Evolutionary conservation across 2,888 invertebrate genomes (phyloP).

Genomic region (Cryptus viduatorius): DNA sequence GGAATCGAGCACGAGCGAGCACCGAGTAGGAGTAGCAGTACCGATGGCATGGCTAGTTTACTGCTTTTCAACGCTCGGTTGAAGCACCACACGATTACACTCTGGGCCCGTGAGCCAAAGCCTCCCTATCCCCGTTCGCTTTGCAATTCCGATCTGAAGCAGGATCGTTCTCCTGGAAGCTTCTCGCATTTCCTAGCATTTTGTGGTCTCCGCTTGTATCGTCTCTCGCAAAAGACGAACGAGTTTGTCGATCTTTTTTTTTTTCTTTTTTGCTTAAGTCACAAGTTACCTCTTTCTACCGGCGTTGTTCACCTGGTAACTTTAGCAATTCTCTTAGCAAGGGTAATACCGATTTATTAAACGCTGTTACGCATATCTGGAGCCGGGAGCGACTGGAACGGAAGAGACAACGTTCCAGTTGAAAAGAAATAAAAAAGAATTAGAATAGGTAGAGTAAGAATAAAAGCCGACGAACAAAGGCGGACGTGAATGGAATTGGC

Average conservation of each 20-base stretch:
- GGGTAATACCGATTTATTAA: neutral
- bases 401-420: constrained; percentile 2
- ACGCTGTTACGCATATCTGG: neutral
- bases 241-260: neutral
- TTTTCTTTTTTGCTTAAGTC: constrained; percentile 3
- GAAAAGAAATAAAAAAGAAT: neutral
- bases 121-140: constrained; percentile 14
- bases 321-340: neutral
- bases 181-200: constrained; percentile 7
- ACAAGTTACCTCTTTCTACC: neutral
- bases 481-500: constrained; percentile 25
- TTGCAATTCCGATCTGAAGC: constrained; percentile 54
- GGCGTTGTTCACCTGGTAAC: neutral
- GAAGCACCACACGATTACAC: constrained; percentile 51
- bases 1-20: neutral
- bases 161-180: constrained; percentile 7
- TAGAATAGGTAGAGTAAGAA: constrained; percentile 29
- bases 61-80: constrained; percentile 44
- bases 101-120: constrained; percentile 12
- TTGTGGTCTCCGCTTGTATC: neutral
- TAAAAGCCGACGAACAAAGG: constrained; percentile 33
- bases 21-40: constrained; percentile 4
- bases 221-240: neutral
- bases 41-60: constrained; percentile 41
- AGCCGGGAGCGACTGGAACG: neutral